These are phyloP conservation scores for Crambe crambe DNA, from an alignment of 37 sponge, comb jelly and placozoan genomes.

Conservation along the genomic window DNA sequence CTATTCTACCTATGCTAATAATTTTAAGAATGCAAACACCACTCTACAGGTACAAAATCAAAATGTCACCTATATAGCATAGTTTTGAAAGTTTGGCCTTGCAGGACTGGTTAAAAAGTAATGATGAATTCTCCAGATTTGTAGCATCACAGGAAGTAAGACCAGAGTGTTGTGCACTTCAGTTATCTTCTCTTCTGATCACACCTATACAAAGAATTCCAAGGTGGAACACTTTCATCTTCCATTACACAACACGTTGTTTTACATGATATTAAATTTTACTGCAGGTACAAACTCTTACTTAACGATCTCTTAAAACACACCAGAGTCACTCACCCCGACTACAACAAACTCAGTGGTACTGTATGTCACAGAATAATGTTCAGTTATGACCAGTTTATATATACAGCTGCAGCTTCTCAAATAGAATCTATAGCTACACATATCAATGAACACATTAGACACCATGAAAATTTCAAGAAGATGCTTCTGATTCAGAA, in stretches of 20 bases:
- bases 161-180: slow-evolving; percentile 58
- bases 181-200: slow-evolving; percentile 60
- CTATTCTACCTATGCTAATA: slow-evolving; percentile 73
- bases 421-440: slow-evolving; percentile 59
- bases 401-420: slow-evolving; percentile 55
- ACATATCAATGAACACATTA: slow-evolving; percentile 80
- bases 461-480: slow-evolving; percentile 68
- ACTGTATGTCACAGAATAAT: neutral
- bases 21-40: slow-evolving; percentile 49
- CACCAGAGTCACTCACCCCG: slow-evolving; percentile 62
- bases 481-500: slow-evolving; percentile 77
- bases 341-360: slow-evolving; percentile 63
- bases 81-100: neutral
- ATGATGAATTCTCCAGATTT: slow-evolving; percentile 59
- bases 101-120: slow-evolving; percentile 63
- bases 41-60: slow-evolving; percentile 37
- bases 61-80: neutral
- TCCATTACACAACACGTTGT: neutral
- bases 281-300: slow-evolving; percentile 60
- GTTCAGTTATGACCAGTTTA: neutral
- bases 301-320: slow-evolving; percentile 61
- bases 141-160: slow-evolving; percentile 54
- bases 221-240: slow-evolving; percentile 34
- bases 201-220: slow-evolving; percentile 83
- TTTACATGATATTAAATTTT: neutral